Evolutionary conservation across 2,797 vertebrate species (phyloP), one percentile per base, ranked within the genome.

Genomic region (Rhincodon typus): DNA sequence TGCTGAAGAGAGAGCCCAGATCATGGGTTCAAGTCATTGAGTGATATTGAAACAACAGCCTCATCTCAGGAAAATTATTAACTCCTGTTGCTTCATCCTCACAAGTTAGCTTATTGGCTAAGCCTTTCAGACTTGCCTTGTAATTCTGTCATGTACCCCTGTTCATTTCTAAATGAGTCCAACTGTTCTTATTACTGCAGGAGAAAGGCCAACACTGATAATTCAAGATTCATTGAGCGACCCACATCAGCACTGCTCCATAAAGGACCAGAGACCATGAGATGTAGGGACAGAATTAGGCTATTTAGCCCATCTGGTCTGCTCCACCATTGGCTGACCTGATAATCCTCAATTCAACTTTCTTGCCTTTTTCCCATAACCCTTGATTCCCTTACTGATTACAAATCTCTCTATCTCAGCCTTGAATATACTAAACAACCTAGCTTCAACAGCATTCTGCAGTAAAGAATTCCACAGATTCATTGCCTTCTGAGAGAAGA

Each of bases 41-140:
- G 66, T 69, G 62, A 67, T 69, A 42, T 69, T 69, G 90, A 69
- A 93, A 93, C 90, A 93, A 93, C 66, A 42, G 66, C 66, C 66
- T 69, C n/a, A 93, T 93, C 66, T 69, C 62, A 93, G 90, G 90
- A 67, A 93, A 93, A 67, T 42, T 67, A 93, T 67, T 93, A 93
- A 93, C 62, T 93, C 62, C 62, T 93, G 21, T 23, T 69, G 66
- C 25, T 69, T 67, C n/a, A 93, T 93, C 66, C 90, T 69, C 66
- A 69, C 21, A 5, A 42, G 90, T 93, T 93, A 67, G 34, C 66
- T 69, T 62, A 93, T 93, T 23, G 90, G n/a, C 34, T 93, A n/a
- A 67, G n/a, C 34, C 90, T 17, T 42, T 93, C 34, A 38, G 62
- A 93, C 25, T 21, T 8, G 25, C 90, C 23, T 93, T 69, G 90